Conservation (phyloP, 2,888 invertebrate genomes). For the Tipula confusa region DNA sequence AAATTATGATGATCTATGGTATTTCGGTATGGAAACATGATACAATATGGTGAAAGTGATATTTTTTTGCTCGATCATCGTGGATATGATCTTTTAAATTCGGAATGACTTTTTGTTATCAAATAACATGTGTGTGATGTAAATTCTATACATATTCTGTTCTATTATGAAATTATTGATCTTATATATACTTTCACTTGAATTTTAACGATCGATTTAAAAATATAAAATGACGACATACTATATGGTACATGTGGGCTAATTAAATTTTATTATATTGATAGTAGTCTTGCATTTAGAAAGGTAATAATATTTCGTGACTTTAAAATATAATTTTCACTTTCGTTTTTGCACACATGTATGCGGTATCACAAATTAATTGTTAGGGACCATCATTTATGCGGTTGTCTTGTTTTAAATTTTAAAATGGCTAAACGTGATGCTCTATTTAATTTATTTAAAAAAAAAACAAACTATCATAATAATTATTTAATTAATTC, state of each 20-base stretch:
- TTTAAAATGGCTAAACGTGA: neutral
- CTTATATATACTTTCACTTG: neutral
- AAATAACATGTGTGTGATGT: neutral
- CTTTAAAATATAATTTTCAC: neutral
- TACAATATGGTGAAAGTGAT: neutral
- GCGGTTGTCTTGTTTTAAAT: neutral
- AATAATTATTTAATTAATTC: neutral
- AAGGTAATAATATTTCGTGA: neutral
- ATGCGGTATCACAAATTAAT: neutral
- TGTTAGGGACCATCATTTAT: neutral
- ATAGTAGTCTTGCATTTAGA: neutral
- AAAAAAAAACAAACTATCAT: neutral
- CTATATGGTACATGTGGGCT: neutral
- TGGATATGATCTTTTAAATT: neutral
- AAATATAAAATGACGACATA: neutral
- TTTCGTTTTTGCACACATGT: neutral
- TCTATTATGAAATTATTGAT: neutral
- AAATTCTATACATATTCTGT: neutral
- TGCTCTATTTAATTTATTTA: neutral
- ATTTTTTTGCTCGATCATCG: neutral
- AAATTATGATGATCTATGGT: constrained; percentile 3
- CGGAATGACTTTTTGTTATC: neutral
- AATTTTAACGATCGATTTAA: neutral
- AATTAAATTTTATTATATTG: neutral
- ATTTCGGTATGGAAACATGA: neutral